phyloP scores from a whole-genome alignment of 2,113 vertebrate species.

The Centropus bengalensis region DNA sequence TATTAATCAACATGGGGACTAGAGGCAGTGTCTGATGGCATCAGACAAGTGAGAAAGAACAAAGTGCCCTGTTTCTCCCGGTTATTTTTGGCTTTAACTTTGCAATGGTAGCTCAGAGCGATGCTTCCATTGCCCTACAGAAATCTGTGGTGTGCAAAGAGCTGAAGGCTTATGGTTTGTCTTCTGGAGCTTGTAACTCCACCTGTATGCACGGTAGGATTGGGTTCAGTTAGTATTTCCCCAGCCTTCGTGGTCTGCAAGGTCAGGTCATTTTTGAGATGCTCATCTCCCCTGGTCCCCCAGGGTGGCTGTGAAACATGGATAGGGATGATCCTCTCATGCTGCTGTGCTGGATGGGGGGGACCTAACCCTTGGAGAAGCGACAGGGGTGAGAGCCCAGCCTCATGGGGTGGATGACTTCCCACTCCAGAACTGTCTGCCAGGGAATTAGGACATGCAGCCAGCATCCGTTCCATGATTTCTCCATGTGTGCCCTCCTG shows the following conservation, averaged over 20 bases:
- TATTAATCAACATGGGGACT: background rate
- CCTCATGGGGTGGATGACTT: background rate
- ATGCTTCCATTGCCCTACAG: background rate
- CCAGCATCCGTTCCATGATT: background rate
- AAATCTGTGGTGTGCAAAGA: background rate
- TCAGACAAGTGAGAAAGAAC: background rate
- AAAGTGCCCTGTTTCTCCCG: background rate
- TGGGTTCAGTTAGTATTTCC: background rate
- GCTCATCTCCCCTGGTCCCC: background rate
- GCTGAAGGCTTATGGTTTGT: background rate
- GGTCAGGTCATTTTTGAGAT: background rate
- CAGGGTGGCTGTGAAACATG: background rate
- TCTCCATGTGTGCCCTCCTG: background rate
- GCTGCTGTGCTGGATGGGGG: background rate
- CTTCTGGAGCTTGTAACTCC: background rate
- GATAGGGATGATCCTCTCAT: background rate
- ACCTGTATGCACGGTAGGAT: background rate
- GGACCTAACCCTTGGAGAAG: too few species aligned
- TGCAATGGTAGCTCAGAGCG: background rate
- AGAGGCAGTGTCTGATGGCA: background rate
- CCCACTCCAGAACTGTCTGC: background rate
- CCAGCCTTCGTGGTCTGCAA: accelerated
- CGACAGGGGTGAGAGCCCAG: background rate
- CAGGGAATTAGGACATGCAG: background rate
- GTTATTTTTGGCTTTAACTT: background rate